These are phyloP conservation scores for Copidosoma floridanum DNA, from an alignment of 1,140 invertebrate genomes.

Conservation along the genomic window DNA sequence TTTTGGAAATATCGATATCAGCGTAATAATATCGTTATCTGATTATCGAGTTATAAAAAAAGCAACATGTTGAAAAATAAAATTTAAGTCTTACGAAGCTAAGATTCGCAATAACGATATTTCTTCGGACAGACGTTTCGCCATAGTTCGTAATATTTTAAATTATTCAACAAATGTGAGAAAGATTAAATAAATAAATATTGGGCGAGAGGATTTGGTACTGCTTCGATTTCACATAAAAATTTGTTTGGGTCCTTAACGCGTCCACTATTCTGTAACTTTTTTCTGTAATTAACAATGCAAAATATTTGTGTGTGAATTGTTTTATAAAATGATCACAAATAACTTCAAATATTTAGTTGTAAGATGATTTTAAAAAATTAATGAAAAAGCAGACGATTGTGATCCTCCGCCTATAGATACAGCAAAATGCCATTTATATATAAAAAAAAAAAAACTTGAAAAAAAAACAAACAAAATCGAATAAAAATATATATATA, in stretches of 20 bases:
- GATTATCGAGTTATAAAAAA: conserved; percentile 31
- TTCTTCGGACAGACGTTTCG: conserved; percentile 39
- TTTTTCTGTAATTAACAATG: too few relatives aligned
- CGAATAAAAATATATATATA: conserved; percentile 21
- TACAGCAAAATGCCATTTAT: conserved; percentile 25
- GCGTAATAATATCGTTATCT: conserved; percentile 41
- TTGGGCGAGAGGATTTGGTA: conserved; percentile 35
- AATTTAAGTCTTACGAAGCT: conserved; percentile 23
- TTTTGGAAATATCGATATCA: conserved; percentile 36
- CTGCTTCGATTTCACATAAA: too few relatives aligned
- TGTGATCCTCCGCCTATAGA: conserved; percentile 34
- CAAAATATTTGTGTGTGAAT: too few relatives aligned
- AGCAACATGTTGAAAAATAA: conserved; percentile 9
- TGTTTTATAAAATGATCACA: too few relatives aligned
- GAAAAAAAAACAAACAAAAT: conserved; percentile 5
- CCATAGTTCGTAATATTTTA: conserved; percentile 42
- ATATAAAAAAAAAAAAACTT: conserved; percentile 5
- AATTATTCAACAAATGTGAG: conserved; percentile 34
- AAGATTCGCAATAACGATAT: conserved; percentile 29
- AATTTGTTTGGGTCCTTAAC: not conserved
- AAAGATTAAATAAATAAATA: not conserved
- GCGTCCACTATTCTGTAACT: not conserved
- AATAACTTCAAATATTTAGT: too few relatives aligned
- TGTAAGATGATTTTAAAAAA: not conserved
- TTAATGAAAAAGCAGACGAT: conserved; percentile 11